Percentiles rank a stretch among this genome's conserved stretches.
These are phyloP conservation scores for Brachypterus glaber DNA, from an alignment of 2,888 invertebrate genomes.

Conservation along the genomic window DNA sequence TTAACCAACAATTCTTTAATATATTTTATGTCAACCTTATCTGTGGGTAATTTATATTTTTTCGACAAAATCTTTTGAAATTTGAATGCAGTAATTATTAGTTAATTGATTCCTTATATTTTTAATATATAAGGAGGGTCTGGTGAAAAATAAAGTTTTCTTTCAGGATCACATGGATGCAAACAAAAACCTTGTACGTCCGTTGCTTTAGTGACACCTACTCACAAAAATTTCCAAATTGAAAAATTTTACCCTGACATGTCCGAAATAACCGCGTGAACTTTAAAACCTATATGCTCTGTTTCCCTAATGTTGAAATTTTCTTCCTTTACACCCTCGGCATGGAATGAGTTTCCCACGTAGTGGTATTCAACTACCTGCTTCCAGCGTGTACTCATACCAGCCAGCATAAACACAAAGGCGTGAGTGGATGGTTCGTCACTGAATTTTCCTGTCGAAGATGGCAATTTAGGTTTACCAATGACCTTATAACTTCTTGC, in stretches of 20 bases:
- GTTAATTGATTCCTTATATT: too few species aligned
- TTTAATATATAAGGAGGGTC: too few species aligned
- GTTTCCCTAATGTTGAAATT: slow-evolving; percentile 7
- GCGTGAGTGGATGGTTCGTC: slow-evolving; percentile 13
- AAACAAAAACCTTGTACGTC: too few species aligned
- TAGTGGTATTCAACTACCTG: slow-evolving; percentile 15
- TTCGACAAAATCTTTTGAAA: too few species aligned
- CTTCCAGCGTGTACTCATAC: slow-evolving; percentile 15
- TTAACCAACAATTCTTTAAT: too few species aligned
- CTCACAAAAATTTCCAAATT: too few species aligned
- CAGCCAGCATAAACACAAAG: slow-evolving; percentile 16
- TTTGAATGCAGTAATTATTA: too few species aligned
- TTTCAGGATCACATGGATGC: too few species aligned
- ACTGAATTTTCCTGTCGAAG: neutral
- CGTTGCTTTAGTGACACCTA: too few species aligned
- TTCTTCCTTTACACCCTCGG: slow-evolving; percentile 3
- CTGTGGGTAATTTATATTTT: too few species aligned
- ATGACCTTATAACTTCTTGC: slow-evolving; percentile 6
- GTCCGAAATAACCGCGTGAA: slow-evolving; percentile 9
- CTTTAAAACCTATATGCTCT: slow-evolving; percentile 3
- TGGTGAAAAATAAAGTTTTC: too few species aligned
- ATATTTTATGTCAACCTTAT: too few species aligned
- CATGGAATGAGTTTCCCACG: slow-evolving; percentile 11
- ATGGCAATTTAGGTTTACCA: slow-evolving; percentile 6
- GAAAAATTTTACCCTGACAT: slow-evolving; percentile 11